Conservation (phyloP, 2,888 invertebrate species). For the Eustalomyia histrio region DNA sequence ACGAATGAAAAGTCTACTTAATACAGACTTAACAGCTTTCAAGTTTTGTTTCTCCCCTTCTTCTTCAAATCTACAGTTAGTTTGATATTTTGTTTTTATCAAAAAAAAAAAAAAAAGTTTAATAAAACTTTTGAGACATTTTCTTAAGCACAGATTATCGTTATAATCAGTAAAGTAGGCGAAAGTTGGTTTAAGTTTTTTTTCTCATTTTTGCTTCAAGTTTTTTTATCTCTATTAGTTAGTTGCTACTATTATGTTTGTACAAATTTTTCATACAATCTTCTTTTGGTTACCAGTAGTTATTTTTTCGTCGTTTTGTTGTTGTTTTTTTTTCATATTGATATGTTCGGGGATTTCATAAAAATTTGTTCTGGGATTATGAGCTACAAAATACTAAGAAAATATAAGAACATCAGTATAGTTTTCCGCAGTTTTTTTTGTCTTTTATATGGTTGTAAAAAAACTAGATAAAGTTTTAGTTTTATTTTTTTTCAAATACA, state of each 20-base stretch:
- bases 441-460: background rate
- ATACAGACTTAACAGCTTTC: constrained; percentile 65
- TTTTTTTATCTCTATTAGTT: constrained; percentile 53
- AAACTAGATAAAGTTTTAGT: constrained; percentile 22
- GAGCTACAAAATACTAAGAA: constrained; percentile 41
- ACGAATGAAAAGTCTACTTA: constrained; percentile 64
- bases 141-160: constrained; percentile 64
- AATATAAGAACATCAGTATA: constrained; percentile 24
- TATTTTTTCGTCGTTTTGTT: background rate
- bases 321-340: constrained; percentile 34
- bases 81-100: constrained; percentile 27
- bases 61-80: constrained; percentile 15
- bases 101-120: constrained; percentile 39
- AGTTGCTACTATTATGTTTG: constrained; percentile 23
- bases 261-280: constrained; percentile 36
- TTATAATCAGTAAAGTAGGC: constrained; percentile 65
- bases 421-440: background rate
- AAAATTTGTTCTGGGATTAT: constrained; percentile 63
- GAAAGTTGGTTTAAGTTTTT: constrained; percentile 59
- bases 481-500: constrained; percentile 39
- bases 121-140: constrained; percentile 65
- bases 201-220: constrained; percentile 6
- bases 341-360: constrained; percentile 60
- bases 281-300: constrained; percentile 23
- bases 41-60: constrained; percentile 34